Percentiles rank a stretch among this genome's conserved stretches.
These are phyloP conservation scores for Sebastes cheni DNA, from an alignment of 2,797 vertebrate genomes.

Conservation along the genomic window DNA sequence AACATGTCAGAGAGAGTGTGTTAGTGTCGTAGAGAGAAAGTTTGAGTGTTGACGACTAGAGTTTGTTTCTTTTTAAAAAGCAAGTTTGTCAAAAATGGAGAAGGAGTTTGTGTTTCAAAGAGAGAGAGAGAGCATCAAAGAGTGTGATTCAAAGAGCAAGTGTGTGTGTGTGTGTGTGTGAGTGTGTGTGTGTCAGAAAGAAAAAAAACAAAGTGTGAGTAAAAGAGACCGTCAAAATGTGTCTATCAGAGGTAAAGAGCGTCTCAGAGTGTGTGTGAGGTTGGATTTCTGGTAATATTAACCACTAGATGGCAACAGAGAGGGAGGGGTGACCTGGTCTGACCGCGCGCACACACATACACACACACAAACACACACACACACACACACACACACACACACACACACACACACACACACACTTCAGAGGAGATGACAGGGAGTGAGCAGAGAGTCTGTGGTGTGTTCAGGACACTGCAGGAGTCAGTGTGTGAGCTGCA, in stretches of 20 bases:
- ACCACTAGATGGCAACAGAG: slow-evolving; percentile 81
- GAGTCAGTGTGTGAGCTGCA: neutral
- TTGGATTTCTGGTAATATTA: slow-evolving; percentile 33
- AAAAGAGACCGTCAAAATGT: neutral
- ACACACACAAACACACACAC: neutral
- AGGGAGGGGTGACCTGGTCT: slow-evolving; percentile 13
- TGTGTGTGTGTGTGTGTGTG: neutral
- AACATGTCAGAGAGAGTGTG: neutral
- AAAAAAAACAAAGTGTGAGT: neutral
- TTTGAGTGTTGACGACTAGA: neutral
- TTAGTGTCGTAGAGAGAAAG: neutral
- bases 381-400: neutral
- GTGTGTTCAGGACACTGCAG: neutral
- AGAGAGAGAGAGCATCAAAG: neutral
- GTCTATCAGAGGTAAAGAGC: neutral
- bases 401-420: slow-evolving; percentile 4
- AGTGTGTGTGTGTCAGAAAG: neutral
- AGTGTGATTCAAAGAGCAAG: slow-evolving; percentile 2
- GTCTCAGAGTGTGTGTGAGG: neutral
- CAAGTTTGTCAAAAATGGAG: neutral
- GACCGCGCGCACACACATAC: neutral
- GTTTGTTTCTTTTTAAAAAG: neutral
- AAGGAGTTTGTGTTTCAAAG: neutral
- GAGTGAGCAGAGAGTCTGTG: neutral
- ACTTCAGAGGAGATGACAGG: neutral